Conservation (phyloP, 2,797 vertebrate genomes). For the Megalops cyprinoides region DNA sequence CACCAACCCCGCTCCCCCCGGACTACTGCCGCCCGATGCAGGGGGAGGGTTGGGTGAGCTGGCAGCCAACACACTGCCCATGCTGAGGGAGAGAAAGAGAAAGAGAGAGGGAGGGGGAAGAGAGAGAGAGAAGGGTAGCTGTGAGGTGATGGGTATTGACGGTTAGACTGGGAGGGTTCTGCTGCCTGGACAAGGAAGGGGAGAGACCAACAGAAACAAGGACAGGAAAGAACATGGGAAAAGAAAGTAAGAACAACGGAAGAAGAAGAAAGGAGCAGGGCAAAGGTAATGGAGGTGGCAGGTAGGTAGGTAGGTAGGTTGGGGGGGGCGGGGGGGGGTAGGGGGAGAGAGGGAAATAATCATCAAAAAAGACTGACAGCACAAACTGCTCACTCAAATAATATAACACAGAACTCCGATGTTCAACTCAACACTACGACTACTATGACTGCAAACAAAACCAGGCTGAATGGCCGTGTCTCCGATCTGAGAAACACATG, state of each 20-base stretch:
- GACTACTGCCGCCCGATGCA: conserved; percentile 70
- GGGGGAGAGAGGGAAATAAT: not conserved
- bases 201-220: not conserved
- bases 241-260: not conserved
- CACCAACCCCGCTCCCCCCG: conserved; percentile 75
- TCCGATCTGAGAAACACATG: too few species aligned
- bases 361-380: not conserved
- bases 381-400: not conserved
- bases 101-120: not conserved
- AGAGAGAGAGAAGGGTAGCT: not conserved
- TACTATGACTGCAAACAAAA: too few species aligned
- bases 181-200: not conserved
- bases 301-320: too few species aligned
- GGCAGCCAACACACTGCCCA: conserved; percentile 88
- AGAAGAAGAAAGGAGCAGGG: not conserved
- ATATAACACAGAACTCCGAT: not conserved
- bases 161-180: not conserved
- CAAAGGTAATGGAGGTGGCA: not conserved
- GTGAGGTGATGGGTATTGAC: conserved; percentile 13
- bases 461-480: too few species aligned
- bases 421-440: not conserved
- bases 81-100: not conserved
- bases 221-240: not conserved
- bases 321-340: not conserved
- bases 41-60: conserved; percentile 70